phyloP scores from a whole-genome alignment of 1,140 invertebrate species.

The Trinorchestia longiramus region DNA sequence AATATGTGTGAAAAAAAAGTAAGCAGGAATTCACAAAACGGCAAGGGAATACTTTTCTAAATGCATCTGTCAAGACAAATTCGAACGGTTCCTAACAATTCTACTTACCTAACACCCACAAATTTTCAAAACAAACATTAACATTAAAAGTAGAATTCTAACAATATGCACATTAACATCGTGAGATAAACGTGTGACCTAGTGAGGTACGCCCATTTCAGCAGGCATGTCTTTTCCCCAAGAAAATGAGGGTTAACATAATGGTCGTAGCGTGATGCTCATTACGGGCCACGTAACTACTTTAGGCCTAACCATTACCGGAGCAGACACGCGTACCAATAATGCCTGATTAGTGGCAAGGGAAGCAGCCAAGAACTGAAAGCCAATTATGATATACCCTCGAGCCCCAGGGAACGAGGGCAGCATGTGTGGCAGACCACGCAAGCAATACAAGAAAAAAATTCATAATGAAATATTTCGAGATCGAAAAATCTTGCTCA shows the following conservation, averaged over 20 bases:
- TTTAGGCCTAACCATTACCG: constrained; percentile 40
- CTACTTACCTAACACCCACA: too few species aligned
- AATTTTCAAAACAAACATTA: too few species aligned
- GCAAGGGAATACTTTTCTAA: too few species aligned
- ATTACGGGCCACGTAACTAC: neutral
- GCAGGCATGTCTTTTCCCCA: neutral
- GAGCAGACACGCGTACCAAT: neutral
- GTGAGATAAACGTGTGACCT: neutral
- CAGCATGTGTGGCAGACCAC: neutral
- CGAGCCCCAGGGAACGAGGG: neutral
- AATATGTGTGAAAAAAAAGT: too few species aligned
- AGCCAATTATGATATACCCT: constrained; percentile 2
- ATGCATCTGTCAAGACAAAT: too few species aligned
- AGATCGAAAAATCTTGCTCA: too few species aligned
- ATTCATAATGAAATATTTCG: too few species aligned
- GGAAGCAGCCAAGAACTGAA: neutral
- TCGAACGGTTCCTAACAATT: too few species aligned
- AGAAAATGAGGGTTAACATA: neutral
- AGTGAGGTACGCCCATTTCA: neutral
- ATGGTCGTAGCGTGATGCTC: neutral
- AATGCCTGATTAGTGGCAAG: constrained; percentile 30
- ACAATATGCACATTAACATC: neutral
- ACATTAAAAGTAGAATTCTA: neutral
- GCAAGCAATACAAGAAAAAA: neutral
- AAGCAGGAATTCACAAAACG: too few species aligned